phyloP scores from a whole-genome alignment of 2,888 invertebrate genomes.

The Coleophora flavipennella region DNA sequence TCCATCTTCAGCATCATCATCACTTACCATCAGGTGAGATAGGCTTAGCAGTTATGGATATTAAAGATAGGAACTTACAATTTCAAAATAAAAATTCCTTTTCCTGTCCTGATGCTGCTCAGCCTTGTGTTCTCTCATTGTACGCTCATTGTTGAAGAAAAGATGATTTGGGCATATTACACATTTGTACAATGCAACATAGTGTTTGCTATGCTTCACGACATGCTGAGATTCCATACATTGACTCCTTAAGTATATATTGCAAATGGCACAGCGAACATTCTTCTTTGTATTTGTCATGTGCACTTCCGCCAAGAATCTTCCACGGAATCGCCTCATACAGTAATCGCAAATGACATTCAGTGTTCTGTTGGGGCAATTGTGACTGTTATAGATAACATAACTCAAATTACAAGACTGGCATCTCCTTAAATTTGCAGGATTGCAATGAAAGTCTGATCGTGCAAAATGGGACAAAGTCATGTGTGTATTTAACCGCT shows the following conservation, averaged over 20 bases:
- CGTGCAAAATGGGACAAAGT: conserved; percentile 22
- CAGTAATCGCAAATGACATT: conserved; percentile 21
- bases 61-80: too few relatives aligned
- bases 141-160: too few relatives aligned
- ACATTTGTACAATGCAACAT: conserved; percentile 24
- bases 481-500: conserved; percentile 17
- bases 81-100: too few relatives aligned
- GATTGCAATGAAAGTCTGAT: conserved; percentile 24
- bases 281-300: background rate
- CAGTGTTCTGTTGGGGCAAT: conserved; percentile 14
- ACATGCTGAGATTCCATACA: conserved; percentile 33
- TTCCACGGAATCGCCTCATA: conserved; percentile 18
- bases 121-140: too few relatives aligned
- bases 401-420: conserved; percentile 6
- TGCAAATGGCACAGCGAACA: conserved; percentile 24
- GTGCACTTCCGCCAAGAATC: conserved; percentile 13
- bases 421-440: conserved; percentile 9
- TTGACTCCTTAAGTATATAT: background rate
- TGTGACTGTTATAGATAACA: conserved; percentile 12
- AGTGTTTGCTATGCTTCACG: conserved; percentile 24
- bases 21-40: too few relatives aligned
- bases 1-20: too few relatives aligned
- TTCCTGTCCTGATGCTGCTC: too few relatives aligned
- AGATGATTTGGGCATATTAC: conserved; percentile 17
- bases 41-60: too few relatives aligned